Conservation (phyloP, 2,888 invertebrate species). For the Pardosa pseudoannulata region DNA sequence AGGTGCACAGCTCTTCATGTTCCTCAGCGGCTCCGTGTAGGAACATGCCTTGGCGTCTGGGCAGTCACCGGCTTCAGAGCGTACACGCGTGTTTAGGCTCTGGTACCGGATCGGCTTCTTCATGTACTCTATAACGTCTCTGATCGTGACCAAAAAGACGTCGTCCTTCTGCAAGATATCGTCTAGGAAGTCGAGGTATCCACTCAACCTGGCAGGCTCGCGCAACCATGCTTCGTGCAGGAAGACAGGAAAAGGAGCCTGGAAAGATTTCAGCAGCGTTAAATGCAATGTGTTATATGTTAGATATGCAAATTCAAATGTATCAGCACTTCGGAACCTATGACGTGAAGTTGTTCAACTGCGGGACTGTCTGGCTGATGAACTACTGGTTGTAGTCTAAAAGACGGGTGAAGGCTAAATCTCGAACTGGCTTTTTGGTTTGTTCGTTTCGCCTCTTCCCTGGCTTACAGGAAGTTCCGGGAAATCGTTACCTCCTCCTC, state of each 20-base stretch:
- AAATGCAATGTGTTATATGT: no score
- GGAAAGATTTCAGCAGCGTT: no score
- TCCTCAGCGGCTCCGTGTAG: slow-evolving; percentile 35
- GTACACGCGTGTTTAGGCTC: not conserved
- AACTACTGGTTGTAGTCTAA: no score
- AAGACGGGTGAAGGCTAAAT: no score
- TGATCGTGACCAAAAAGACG: slow-evolving; percentile 59
- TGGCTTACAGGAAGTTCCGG: no score
- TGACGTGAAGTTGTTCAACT: no score
- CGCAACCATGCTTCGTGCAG: slow-evolving; percentile 83
- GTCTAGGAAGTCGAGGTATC: slow-evolving; percentile 66
- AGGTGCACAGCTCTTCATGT: slow-evolving; percentile 41
- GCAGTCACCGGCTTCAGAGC: not conserved
- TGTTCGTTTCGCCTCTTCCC: no score
- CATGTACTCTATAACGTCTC: slow-evolving; percentile 71
- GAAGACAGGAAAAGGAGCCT: slow-evolving; percentile 84
- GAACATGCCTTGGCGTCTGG: slow-evolving; percentile 13
- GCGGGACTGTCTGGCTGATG: no score
- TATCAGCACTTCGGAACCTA: no score
- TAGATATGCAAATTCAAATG: no score
- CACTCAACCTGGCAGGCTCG: slow-evolving; percentile 49
- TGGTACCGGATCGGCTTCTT: slow-evolving; percentile 21
- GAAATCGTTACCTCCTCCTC: no score
- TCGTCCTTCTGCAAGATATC: slow-evolving; percentile 39
- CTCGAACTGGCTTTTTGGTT: no score